Percentiles rank a stretch among this genome's conserved stretches.
Conservation (phyloP, 1,140 invertebrate species). For the Elysia chlorotica region DNA sequence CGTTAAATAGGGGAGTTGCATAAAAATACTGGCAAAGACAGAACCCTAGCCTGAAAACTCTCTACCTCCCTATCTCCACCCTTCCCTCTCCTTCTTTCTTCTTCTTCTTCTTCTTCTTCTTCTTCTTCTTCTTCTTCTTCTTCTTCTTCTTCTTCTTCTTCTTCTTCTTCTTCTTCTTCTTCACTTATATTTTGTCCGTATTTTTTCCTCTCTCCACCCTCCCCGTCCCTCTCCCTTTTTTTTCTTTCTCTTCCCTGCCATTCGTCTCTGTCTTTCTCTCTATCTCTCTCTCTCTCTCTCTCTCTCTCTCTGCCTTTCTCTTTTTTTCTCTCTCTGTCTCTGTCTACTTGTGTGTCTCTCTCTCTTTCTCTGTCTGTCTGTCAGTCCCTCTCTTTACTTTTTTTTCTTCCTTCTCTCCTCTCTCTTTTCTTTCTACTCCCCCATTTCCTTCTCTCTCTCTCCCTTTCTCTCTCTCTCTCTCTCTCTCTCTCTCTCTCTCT, state of each 20-base stretch:
- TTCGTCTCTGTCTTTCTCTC: background rate
- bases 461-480: background rate
- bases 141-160: background rate
- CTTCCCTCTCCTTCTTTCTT: conserved; percentile 1
- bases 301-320: background rate
- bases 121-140: background rate
- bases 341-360: background rate
- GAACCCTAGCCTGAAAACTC: no score
- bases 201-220: background rate
- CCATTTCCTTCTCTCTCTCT: background rate
- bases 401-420: background rate
- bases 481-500: background rate
- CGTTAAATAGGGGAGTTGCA: no score
- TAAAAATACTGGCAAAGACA: no score
- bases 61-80: no score
- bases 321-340: background rate
- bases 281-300: background rate
- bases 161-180: background rate
- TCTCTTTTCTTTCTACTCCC: background rate
- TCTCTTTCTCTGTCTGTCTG: background rate
- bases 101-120: background rate
- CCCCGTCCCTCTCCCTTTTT: background rate
- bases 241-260: background rate
- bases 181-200: background rate
- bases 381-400: background rate